Base-by-base conservation (phyloP, 2,797 vertebrate genomes). In the Lepidocolaptes lacrymiger region DNA sequence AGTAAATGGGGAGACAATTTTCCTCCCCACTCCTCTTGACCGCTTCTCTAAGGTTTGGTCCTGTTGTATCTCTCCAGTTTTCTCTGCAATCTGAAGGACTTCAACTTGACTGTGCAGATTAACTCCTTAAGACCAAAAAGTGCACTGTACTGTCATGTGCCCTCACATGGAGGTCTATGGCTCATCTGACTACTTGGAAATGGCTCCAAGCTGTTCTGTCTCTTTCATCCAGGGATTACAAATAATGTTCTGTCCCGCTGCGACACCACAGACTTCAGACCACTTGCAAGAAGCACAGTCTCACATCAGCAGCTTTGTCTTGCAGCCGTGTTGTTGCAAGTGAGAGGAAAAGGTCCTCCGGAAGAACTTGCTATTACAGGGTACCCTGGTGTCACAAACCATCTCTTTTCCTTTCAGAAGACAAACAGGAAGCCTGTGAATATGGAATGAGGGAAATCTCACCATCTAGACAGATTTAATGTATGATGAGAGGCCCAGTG, bases 341-440 rank as follows among this genome's bases (percentile, higher is more conserved):
- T 0, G 0, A 84, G 51, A 48, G 69, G 64, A 39, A 82, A 81
- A 85, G 49, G 52, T 48, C 5, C 3, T 51, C 43, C 0, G 0
- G 62, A 77, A 80, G 43, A 78, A 43, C 55, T 58, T 48, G 34
- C n/a, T 52, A 23, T 61, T 73, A 44, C 52, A 79, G 41, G 44
- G 85, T 22, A 13, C 10, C 0, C 0, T 32, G 8, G 43, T 62
- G 36, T 80, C 78, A 72, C 37, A 81, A 71, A 51, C 43, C 14
- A 12, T 15, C 49, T 66, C 62, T 78, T 18, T 44, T 63, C 51
- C 22, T 84, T 80, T n/a, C 39, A 32, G 39, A 46, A 44, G 54
- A 54, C 30, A 37, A 41, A 41, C 10, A 11, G 58, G 58, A 93
- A 75, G 66, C 43, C 51, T 48, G 26, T 55, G 68, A 22, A 20